phyloP scores from a whole-genome alignment of 1,140 invertebrate species.

The Brachionus manjavacas region DNA sequence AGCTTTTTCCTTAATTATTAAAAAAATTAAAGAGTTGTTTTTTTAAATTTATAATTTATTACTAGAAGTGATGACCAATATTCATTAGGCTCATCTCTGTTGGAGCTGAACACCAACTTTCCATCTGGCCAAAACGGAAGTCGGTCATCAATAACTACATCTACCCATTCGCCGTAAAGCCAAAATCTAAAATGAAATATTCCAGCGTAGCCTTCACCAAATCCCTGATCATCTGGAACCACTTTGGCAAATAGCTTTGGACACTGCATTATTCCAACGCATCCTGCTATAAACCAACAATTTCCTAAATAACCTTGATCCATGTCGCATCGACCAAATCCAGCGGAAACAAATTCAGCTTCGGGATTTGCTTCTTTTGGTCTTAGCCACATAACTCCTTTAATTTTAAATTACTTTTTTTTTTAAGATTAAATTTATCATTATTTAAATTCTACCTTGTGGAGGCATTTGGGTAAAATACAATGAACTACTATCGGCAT shows the following conservation, averaged over 20 bases:
- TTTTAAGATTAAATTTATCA: background rate
- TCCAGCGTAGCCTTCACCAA: constrained; percentile 59
- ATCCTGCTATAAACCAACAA: constrained; percentile 66
- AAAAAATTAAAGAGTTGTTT: background rate
- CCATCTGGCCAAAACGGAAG: constrained; percentile 65
- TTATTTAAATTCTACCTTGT: background rate
- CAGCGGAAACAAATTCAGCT: constrained; percentile 50
- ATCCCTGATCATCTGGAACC: constrained; percentile 67
- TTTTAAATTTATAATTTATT: constrained; percentile 63
- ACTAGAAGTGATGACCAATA: constrained; percentile 75
- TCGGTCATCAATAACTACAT: constrained; percentile 71
- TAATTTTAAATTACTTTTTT: background rate
- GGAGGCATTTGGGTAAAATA: constrained; percentile 36
- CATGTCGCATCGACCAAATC: constrained; percentile 61
- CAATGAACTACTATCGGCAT: background rate
- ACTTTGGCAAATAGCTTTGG: constrained; percentile 66
- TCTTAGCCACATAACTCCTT: background rate
- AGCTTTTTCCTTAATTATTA: constrained; percentile 66
- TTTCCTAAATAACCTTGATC: constrained; percentile 66
- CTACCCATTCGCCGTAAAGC: constrained; percentile 72
- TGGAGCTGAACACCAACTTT: constrained; percentile 67
- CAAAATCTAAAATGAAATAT: constrained; percentile 69
- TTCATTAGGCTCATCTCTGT: constrained; percentile 66
- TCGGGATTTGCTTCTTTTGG: constrained; percentile 47
- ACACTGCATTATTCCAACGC: constrained; percentile 66